Percentiles rank a stretch among this genome's conserved stretches.
Conservation (phyloP, 53 echinoderm and acorn worm species). For the Holothuria leucospilota region DNA sequence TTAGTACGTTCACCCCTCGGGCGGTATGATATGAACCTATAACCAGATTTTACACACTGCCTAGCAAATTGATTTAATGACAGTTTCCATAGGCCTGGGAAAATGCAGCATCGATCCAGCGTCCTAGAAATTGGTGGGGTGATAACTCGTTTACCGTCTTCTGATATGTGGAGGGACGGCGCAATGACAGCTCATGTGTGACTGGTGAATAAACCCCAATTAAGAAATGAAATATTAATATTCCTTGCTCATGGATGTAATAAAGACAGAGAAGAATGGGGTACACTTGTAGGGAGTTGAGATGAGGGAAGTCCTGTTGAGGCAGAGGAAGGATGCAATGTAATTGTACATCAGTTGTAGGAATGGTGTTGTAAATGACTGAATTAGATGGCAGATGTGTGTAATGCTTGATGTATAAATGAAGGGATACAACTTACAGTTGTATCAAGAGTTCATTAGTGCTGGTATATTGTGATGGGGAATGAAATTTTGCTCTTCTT, state of each 20-base stretch:
- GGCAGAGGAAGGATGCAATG: too few relatives aligned
- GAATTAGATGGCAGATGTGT: too few relatives aligned
- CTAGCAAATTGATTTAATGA: conserved; percentile 38
- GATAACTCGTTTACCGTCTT: background rate
- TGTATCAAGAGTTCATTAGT: too few relatives aligned
- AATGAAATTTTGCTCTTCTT: too few relatives aligned
- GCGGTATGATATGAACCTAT: conserved; percentile 11
- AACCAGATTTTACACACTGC: conserved; percentile 34
- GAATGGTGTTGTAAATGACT: too few relatives aligned
- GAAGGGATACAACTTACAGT: too few relatives aligned
- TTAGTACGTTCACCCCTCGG: conserved; percentile 30
- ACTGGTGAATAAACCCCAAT: conserved; percentile 3
- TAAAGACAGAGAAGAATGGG: background rate
- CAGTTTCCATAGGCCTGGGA: background rate
- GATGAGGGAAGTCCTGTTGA: background rate
- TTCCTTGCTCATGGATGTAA: background rate
- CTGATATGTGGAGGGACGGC: background rate
- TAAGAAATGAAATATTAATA: conserved; percentile 29
- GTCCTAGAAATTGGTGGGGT: background rate
- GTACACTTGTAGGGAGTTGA: background rate
- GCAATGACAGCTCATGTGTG: conserved; percentile 25
- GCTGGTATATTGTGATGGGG: too few relatives aligned
- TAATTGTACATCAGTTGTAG: too few relatives aligned
- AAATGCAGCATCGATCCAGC: conserved; percentile 9
- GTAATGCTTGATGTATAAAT: too few relatives aligned